Evolutionary conservation across 2,888 invertebrate species (phyloP).

Genomic region (Thymelicus sylvestris): DNA sequence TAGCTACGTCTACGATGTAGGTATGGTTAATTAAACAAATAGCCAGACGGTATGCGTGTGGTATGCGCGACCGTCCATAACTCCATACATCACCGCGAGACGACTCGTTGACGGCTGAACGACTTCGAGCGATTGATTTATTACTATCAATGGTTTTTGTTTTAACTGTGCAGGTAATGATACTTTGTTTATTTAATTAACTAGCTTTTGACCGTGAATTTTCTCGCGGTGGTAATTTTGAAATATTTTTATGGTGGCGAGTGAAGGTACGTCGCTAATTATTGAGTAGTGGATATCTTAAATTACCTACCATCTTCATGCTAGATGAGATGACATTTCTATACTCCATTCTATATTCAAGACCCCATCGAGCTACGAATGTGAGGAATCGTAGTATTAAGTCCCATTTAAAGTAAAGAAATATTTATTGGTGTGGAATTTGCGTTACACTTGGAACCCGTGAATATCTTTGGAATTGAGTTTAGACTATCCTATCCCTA

Average conservation of each 20-base stretch:
- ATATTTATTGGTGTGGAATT: too few relatives aligned
- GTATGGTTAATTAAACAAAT: slow-evolving; percentile 48
- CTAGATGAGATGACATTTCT: too few relatives aligned
- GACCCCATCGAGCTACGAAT: too few relatives aligned
- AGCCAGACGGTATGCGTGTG: slow-evolving; percentile 45
- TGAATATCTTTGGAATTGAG: too few relatives aligned
- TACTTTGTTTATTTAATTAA: slow-evolving; percentile 26
- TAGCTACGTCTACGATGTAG: slow-evolving; percentile 9
- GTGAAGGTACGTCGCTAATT: not conserved
- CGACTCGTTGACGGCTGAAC: slow-evolving; percentile 32
- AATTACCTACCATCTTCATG: too few relatives aligned
- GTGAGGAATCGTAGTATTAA: too few relatives aligned
- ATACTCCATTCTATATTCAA: too few relatives aligned
- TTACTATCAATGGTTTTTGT: slow-evolving; percentile 27
- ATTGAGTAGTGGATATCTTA: too few relatives aligned
- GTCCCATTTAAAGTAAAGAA: too few relatives aligned
- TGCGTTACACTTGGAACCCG: too few relatives aligned
- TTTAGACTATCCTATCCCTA: too few relatives aligned
- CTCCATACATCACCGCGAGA: slow-evolving; percentile 56
- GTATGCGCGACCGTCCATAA: slow-evolving; percentile 47
- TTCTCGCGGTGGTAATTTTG: not conserved
- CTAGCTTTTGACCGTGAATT: not conserved
- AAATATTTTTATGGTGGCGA: not conserved
- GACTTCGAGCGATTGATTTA: slow-evolving; percentile 32
- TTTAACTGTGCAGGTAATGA: slow-evolving; percentile 25